These are phyloP conservation scores for Smittia aterrima DNA, from an alignment of 2,888 invertebrate genomes.

Conservation along the genomic window DNA sequence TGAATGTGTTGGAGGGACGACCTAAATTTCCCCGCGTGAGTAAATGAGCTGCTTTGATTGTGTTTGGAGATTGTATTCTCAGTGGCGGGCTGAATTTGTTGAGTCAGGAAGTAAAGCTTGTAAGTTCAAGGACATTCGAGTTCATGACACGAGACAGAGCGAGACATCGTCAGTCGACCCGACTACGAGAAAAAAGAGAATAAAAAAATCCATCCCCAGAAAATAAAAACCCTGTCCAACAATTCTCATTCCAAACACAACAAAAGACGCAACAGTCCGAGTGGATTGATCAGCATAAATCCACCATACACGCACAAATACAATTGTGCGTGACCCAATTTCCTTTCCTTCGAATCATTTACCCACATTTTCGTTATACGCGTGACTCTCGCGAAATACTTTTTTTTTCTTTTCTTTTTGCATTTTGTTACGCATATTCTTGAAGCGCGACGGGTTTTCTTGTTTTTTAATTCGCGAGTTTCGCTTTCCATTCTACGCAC, in stretches of 20 bases:
- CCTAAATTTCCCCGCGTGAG: background rate
- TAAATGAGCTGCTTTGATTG: background rate
- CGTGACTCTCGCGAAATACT: background rate
- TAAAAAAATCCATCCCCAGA: background rate
- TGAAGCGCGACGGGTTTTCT: background rate
- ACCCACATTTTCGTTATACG: slow-evolving; percentile 3
- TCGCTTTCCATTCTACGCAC: background rate
- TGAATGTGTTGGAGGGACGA: slow-evolving; percentile 13
- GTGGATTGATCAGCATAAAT: background rate
- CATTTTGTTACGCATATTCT: slow-evolving; percentile 18
- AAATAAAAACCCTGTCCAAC: too few relatives aligned
- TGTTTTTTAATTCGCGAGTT: background rate
- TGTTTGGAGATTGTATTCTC: background rate
- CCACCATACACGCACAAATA: background rate
- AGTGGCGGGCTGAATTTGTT: background rate
- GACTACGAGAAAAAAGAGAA: background rate
- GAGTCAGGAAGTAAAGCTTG: background rate
- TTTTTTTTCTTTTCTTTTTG: background rate
- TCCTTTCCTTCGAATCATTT: background rate
- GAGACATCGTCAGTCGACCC: background rate
- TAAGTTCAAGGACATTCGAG: slow-evolving; percentile 1
- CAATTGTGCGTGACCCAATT: slow-evolving; percentile 32
- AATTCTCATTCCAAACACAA: background rate
- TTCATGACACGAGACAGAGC: background rate
- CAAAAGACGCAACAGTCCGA: too few relatives aligned